phyloP scores from a whole-genome alignment of 2,797 vertebrate genomes.

The Novumbra hubbsi region DNA sequence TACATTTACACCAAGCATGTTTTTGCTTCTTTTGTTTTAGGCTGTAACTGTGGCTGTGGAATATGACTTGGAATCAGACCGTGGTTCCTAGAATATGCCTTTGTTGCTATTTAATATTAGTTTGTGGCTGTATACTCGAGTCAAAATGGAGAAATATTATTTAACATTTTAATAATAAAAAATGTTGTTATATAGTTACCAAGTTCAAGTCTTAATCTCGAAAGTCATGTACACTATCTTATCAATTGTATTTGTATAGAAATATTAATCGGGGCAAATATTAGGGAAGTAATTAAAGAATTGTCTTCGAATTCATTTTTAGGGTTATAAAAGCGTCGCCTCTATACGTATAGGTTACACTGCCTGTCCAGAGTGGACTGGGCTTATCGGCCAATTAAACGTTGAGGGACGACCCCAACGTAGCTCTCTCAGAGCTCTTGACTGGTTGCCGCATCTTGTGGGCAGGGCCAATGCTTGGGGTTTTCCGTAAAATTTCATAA shows the following conservation, averaged over 20 bases:
- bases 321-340: neutral
- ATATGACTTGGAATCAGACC: too few species aligned
- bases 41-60: too few species aligned
- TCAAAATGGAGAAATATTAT: too few species aligned
- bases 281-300: neutral
- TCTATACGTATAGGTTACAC: neutral
- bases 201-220: neutral
- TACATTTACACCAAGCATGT: too few species aligned
- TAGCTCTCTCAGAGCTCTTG: slow-evolving; percentile 50
- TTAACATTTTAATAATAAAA: too few species aligned
- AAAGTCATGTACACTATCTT: neutral
- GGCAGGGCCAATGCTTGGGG: slow-evolving; percentile 62
- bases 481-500: slow-evolving; percentile 68
- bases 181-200: too few species aligned
- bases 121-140: too few species aligned
- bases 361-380: slow-evolving; percentile 10
- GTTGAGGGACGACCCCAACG: slow-evolving; percentile 41
- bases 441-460: slow-evolving; percentile 58
- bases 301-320: neutral
- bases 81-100: too few species aligned
- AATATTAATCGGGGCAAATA: neutral
- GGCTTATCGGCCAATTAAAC: slow-evolving; percentile 52
- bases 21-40: too few species aligned
- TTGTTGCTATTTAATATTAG: too few species aligned
- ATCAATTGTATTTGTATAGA: neutral